Evolutionary conservation across 2,888 invertebrate genomes (phyloP).

Genomic region (Ormyrus thymus): DNA sequence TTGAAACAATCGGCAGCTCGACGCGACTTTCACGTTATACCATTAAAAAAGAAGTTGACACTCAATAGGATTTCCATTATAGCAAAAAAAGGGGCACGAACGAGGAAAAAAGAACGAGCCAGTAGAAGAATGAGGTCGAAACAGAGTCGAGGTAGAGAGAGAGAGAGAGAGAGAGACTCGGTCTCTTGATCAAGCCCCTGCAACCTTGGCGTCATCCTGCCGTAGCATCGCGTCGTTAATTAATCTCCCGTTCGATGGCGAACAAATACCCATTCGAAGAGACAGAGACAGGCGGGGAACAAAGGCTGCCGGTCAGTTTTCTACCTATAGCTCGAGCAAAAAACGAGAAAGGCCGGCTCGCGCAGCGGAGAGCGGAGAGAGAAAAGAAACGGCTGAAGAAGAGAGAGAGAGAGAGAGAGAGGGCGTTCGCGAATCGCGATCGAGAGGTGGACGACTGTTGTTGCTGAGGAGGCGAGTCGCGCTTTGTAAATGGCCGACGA

Average conservation of each 20-base stretch:
- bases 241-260: constrained; percentile 56
- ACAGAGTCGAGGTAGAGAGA: not conserved
- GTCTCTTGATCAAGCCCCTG: constrained; percentile 54
- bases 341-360: not conserved
- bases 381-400: not conserved
- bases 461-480: constrained; percentile 16
- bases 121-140: constrained; percentile 44
- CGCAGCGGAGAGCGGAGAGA: not conserved
- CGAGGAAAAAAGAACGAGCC: not conserved
- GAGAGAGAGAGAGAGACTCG: constrained; percentile 5
- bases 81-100: constrained; percentile 62
- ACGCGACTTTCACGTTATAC: constrained; percentile 24
- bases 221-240: constrained; percentile 53
- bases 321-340: not conserved
- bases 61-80: too few species aligned
- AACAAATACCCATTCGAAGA: constrained; percentile 23
- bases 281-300: not conserved
- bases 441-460: constrained; percentile 8
- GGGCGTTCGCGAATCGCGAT: constrained; percentile 35
- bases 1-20: constrained; percentile 2
- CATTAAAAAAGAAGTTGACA: constrained; percentile 11
- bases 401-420: constrained; percentile 25
- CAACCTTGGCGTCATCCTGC: constrained; percentile 61
- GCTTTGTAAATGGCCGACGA: constrained; percentile 59
- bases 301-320: constrained; percentile 1